Evolutionary conservation across 2,888 invertebrate species (phyloP), one percentile per base, ranked within the genome.

Genomic region (Drosophila pegasa): DNA sequence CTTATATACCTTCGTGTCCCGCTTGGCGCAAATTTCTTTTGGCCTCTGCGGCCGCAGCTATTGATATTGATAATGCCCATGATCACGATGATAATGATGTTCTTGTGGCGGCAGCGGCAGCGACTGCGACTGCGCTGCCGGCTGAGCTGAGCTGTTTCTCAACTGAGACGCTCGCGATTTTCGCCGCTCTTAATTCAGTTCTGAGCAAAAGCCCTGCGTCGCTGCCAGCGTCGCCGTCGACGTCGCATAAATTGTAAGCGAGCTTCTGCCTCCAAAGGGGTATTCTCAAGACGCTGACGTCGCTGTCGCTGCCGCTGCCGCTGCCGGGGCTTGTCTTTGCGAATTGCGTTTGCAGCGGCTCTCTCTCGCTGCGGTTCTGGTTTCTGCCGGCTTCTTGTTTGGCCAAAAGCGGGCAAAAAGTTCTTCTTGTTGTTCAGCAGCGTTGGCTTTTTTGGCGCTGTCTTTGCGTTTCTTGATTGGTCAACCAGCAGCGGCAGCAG

Each of bases 1-100:
- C 91, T 91, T 91, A 89, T 91, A 91, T 91, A 91, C 91, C 89
- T 81, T 91, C 90, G 91, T 77, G 69, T 69, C 71, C 81, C 77
- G 82, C 78, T 70, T 40, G 52, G 54, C 71, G 75, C 72, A 70
- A 81, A 82, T 82, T 84, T 82, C 82, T 82, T 82, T 75, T 75
- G 80, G 50, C 67, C 61, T 75, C 71, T 65, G 71, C 55, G 27
- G 50, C 35, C 22, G 33, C 38, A 14, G 73, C 51, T 62, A 68
- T 59, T 59, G 52, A 59, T 66, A 65, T 58, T 75, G 72, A 35
- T 66, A 71, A 63, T 52, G 56, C 50, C 38, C 50, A 63, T 74
- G 59, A 66, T 71, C 59, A 48, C 63, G 45, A 38, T 65, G 55
- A 75, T 76, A 40, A 82, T 80, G 75, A 78, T 69, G 66, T 83